Conservation (phyloP, 2,113 vertebrate species). For the Calonectris borealis region DNA sequence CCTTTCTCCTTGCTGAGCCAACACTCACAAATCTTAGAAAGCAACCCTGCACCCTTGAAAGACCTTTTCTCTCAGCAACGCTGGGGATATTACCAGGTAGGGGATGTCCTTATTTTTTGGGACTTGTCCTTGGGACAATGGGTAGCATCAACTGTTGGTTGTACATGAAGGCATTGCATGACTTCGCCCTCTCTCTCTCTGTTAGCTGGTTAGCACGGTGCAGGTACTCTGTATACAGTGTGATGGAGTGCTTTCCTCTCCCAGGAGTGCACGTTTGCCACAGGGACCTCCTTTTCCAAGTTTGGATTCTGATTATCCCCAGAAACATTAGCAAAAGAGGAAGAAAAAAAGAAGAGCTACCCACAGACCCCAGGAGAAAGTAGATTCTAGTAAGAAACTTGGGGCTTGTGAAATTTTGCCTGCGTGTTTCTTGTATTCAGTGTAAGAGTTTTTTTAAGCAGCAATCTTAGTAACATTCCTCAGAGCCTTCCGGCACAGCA, state of each 20-base stretch:
- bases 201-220: background rate
- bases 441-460: background rate
- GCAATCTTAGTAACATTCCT: background rate
- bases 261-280: background rate
- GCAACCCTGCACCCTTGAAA: background rate
- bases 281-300: background rate
- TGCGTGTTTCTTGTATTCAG: background rate
- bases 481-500: background rate
- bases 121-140: background rate
- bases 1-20: background rate
- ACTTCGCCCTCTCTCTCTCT: background rate
- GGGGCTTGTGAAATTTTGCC: background rate
- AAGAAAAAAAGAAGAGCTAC: background rate
- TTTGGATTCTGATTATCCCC: background rate
- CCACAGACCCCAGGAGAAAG: background rate
- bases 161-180: rapidly evolving
- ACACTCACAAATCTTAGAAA: background rate
- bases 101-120: background rate
- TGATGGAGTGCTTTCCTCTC: background rate
- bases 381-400: background rate
- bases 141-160: background rate
- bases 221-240: background rate
- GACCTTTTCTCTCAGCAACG: background rate
- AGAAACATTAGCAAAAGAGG: background rate
- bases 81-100: background rate